Conservation (phyloP, 2,797 vertebrate species). For the Scarus forsteni region DNA sequence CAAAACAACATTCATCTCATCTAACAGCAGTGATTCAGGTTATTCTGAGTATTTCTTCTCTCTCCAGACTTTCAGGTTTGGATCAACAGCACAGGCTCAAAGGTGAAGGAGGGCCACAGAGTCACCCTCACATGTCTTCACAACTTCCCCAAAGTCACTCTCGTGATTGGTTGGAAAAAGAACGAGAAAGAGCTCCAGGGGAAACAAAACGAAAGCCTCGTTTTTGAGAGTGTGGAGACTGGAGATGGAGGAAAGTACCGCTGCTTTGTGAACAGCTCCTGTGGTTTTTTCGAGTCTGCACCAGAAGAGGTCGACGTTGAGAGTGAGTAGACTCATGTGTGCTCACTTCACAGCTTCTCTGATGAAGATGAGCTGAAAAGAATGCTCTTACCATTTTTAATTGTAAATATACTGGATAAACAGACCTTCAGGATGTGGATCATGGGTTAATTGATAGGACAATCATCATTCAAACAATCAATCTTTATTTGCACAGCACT, state of each 20-base stretch:
- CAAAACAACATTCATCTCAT: neutral
- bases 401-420: neutral
- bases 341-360: conserved; percentile 6
- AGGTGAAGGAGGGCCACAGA: fast-evolving
- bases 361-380: neutral
- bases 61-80: conserved; percentile 31
- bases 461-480: too few species aligned
- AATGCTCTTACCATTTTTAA: neutral
- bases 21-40: too few species aligned
- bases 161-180: conserved; percentile 37
- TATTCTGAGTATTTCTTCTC: conserved; percentile 12
- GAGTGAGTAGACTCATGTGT: conserved; percentile 44
- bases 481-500: too few species aligned
- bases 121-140: conserved; percentile 51
- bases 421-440: neutral
- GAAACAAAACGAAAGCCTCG: fast-evolving
- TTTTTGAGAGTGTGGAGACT: fast-evolving
- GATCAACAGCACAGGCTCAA: neutral
- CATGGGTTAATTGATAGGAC: neutral
- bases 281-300: neutral
- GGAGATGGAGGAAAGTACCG: fast-evolving
- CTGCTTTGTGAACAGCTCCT: conserved; percentile 36
- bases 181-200: fast-evolving
- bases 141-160: neutral
- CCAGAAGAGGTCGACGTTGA: conserved; percentile 2